Percentiles rank a stretch among this genome's conserved stretches.
phyloP scores from a whole-genome alignment of 2,888 invertebrate genomes.

The Agapostemon virescens region DNA sequence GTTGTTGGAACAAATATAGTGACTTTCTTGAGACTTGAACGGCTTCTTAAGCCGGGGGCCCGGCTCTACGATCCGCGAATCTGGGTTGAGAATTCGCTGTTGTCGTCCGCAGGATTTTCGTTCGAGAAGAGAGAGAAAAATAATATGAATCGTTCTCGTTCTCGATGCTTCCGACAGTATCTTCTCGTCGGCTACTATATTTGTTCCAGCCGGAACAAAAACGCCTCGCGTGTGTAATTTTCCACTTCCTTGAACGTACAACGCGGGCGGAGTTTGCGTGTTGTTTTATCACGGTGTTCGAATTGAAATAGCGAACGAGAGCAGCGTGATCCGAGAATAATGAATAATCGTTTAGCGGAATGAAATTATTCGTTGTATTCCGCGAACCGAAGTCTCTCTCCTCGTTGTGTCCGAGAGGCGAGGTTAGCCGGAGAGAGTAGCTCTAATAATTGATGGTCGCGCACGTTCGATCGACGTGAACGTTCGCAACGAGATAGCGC shows the following conservation, averaged over 20 bases:
- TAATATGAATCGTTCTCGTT: neutral
- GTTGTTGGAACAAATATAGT: slow-evolving; percentile 6
- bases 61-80: neutral
- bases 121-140: neutral
- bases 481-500: slow-evolving; percentile 24
- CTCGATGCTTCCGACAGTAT: neutral
- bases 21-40: neutral
- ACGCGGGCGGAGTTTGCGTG: neutral
- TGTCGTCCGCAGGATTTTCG: neutral
- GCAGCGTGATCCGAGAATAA: slow-evolving; percentile 1
- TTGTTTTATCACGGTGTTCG: neutral
- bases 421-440: neutral
- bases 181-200: neutral
- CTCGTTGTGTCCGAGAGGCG: neutral
- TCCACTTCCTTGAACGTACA: neutral
- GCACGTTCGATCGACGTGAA: slow-evolving; percentile 10
- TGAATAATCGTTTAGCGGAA: neutral
- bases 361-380: neutral
- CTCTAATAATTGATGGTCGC: slow-evolving; percentile 4
- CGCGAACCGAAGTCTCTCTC: neutral
- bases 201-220: neutral
- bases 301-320: neutral
- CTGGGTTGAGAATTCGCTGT: neutral
- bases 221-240: neutral
- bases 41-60: neutral